Base-by-base conservation (phyloP, 1,140 invertebrate species). In the Spodoptera frugiperda region DNA sequence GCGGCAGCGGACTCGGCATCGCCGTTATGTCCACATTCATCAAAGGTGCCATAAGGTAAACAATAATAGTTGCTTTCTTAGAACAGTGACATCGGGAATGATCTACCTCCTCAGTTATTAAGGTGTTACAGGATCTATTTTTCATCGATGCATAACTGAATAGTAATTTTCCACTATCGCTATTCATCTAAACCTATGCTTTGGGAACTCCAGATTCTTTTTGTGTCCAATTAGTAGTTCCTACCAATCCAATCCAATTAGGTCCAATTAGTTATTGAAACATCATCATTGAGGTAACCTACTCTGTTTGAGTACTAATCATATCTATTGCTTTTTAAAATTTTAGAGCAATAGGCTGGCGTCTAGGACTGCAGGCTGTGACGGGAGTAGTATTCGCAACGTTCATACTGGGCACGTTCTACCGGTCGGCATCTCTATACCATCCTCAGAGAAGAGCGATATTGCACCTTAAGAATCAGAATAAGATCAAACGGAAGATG, bases 371-470 rank as follows among this genome's bases (percentile, higher is more conserved):
- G 17, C 98, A 98, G 91, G 96, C 97, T 49, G 96, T 98, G 3
- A 98, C 98, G 1, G 97, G 97, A 14, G 95, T 97, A 2, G 96
- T 98, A 12, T 97, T 98, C 78, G 92, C 97, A 6, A 98, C 97
- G 0, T 98, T 98, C 89, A 96, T 98, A 83, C 94, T 98, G 10
- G 98, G 98, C 17, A 98, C 97, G 2, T 97, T 98, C 93, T 98
- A 98, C 89, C 96, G 98, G 15, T 98, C 97, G 9, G 98, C 98
- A 0, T 98, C 97, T 0, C 94, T 98, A 0, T 98, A 98, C 86
- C 98, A 98, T 92, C 98, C 98, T 0, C 97, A 98, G 87, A 90
- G 98, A 76, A 95, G 98, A 55, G 98, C 98, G 33, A 98, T 98
- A 81, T 94, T 98, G 15, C 98, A 98, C 88, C 95, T 98, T 72